Base-by-base conservation (phyloP, 2,888 invertebrate genomes). In the Rotaria macrura region DNA sequence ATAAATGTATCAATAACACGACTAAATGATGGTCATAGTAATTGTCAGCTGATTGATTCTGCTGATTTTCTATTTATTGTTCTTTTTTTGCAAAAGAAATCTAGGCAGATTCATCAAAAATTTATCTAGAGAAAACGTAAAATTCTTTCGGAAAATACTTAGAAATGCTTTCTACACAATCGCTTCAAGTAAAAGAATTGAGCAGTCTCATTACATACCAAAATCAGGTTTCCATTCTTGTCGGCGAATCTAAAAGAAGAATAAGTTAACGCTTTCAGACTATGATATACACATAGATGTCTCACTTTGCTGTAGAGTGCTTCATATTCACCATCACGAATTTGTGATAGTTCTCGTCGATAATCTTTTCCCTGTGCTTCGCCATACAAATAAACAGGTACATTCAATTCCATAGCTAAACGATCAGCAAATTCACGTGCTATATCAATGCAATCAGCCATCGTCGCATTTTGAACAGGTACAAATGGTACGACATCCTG, bases 401-500 rank as follows among this genome's bases (percentile, higher is more conserved):
- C 90, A 12, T 89, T 89, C 14, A 93, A 89, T 87, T 92, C 92
- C 52, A 89, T 88, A 1, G 92, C 90, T 29, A 93, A 90, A 85
- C 90, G 90, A 85, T 90, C 90, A 12, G 90, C 92, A 87, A 92
- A 92, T 85, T 90, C 90, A 87, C 90, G 90, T 4, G 92, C 92
- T 88, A 92, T 92, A 83, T 90, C 89, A 5, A 92, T 90, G 88
- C 92, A 92, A 87, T 93, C 92, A 84, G 92, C 92, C 90, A 92
- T 92, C 40, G 91, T 91, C 5, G 91, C 91, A 84, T 91, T 91
- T 87, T 90, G 89, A 23, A 92, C 92, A 6, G 92, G 92, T 84
- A 93, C 92, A 88, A 93, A 92, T 7, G 93, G 93, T 88, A 92
- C 92, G 2, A 93, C 93, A 88, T 93, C 92, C 79, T 79, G 3